Evolutionary conservation across 2,888 invertebrate genomes (phyloP), one percentile per base, ranked within the genome.

Genomic region (Chaitophorus viminalis): DNA sequence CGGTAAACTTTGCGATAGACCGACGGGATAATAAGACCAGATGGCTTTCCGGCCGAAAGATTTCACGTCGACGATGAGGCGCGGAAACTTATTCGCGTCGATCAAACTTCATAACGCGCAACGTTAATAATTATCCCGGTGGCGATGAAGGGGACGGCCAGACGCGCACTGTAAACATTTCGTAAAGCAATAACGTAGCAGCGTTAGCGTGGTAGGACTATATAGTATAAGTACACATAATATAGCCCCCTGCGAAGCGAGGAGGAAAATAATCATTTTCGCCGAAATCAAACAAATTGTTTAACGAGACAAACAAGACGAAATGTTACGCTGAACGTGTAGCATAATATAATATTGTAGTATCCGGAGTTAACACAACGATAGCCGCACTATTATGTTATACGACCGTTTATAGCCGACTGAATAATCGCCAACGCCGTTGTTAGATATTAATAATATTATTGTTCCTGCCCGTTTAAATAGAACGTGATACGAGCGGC

Each of bases 1-100:
- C 29, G 68, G 68, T 78, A 36, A 65, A 79, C 79, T 79, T 60
- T 39, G 75, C 74, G 72, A 46, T 14, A 46, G 46, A 46, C 46
- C 11, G 46, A 46, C 54, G 21, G 14, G 83, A 82, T 46, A 31
- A 29, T 60, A 36, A 75, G 36, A 84, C 83, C 75, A 76, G 75
- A 84, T 65, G 83, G 83, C 75, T 84, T 84, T 75, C 83, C 83
- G 29, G 60, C 9, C 31, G 83, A 65, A 36, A 39, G 65, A 31
- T 83, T 83, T 75, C 52, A n/a, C n/a, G n/a, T n/a, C n/a, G n/a
- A n/a, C n/a, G 18, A 6, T 33, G 74, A n/a, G 1, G 29, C 11
- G 52, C 17, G 74, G 72, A 54, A 82, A 82, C 33, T 31, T 31
- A 33, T 52, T 25, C 4, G 25, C 3, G n/a, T 36, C 6, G n/a